A percentile compares a stretch with the other conserved stretches of the same genome.
These are phyloP conservation scores for Daphoenositta chrysoptera DNA, from an alignment of 2,113 vertebrate genomes.

Conservation along the genomic window DNA sequence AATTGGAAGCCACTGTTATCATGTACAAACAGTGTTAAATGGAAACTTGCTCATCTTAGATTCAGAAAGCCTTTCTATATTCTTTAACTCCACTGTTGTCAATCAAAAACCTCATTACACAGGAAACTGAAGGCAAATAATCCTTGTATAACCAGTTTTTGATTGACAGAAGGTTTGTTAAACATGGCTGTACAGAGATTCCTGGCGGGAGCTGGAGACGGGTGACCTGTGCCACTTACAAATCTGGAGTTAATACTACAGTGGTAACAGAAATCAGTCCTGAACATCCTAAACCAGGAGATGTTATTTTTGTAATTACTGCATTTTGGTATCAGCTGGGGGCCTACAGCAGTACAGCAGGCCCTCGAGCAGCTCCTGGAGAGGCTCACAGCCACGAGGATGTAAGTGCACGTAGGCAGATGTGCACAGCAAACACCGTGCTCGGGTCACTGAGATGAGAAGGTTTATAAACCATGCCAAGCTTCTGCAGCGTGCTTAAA, in stretches of 20 bases:
- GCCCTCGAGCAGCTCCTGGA: neutral
- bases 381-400: neutral
- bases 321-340: neutral
- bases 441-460: accelerated
- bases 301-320: neutral
- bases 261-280: neutral
- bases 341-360: neutral
- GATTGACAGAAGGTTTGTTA: slow-evolving; percentile 48
- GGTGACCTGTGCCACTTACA: neutral
- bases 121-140: slow-evolving; percentile 57
- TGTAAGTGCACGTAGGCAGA: accelerated
- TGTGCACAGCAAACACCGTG: accelerated
- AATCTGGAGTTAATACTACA: neutral
- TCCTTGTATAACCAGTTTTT: slow-evolving; percentile 43
- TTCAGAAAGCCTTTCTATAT: slow-evolving; percentile 26
- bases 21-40: slow-evolving; percentile 1
- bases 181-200: neutral
- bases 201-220: neutral
- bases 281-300: neutral
- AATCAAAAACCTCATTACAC: slow-evolving; percentile 59
- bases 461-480: neutral
- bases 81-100: slow-evolving; percentile 29
- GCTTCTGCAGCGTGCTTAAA: neutral
- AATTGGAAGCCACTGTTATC: neutral
- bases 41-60: slow-evolving; percentile 19